These are phyloP conservation scores for Lutraria rhynchaena DNA, from an alignment of 1,140 invertebrate species.

Conservation along the genomic window DNA sequence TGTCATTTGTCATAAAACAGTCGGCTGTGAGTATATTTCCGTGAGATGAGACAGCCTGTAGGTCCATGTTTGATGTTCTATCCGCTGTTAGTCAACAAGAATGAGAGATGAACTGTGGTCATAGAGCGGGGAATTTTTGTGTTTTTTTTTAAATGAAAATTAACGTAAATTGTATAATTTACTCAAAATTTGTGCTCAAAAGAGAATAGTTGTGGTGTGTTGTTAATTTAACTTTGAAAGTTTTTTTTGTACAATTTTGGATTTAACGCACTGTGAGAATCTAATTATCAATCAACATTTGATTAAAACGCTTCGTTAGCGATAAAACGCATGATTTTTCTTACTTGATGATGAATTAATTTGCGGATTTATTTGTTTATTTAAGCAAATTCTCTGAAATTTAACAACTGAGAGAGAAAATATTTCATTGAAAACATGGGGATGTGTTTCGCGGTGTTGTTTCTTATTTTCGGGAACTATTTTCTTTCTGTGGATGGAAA, in stretches of 20 bases:
- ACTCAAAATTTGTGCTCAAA: no score
- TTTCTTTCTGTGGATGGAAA: slow-evolving; percentile 15
- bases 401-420: no score
- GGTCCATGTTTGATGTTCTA: not conserved
- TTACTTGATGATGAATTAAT: not conserved
- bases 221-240: no score
- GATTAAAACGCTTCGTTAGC: not conserved
- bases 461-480: slow-evolving; percentile 16
- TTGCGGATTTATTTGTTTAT: not conserved
- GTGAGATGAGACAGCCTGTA: not conserved
- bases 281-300: no score
- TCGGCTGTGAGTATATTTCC: not conserved
- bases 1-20: slow-evolving; percentile 11
- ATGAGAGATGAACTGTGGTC: not conserved
- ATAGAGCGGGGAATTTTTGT: not conserved
- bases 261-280: not conserved
- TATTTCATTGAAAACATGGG: no score
- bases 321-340: not conserved
- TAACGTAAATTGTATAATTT: not conserved
- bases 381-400: not conserved
- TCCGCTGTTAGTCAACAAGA: not conserved
- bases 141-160: not conserved
- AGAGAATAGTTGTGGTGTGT: no score
- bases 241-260: no score
- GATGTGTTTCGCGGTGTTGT: not conserved